These are phyloP conservation scores for Phaonia tiefii DNA, from an alignment of 2,888 invertebrate genomes.

Conservation along the genomic window DNA sequence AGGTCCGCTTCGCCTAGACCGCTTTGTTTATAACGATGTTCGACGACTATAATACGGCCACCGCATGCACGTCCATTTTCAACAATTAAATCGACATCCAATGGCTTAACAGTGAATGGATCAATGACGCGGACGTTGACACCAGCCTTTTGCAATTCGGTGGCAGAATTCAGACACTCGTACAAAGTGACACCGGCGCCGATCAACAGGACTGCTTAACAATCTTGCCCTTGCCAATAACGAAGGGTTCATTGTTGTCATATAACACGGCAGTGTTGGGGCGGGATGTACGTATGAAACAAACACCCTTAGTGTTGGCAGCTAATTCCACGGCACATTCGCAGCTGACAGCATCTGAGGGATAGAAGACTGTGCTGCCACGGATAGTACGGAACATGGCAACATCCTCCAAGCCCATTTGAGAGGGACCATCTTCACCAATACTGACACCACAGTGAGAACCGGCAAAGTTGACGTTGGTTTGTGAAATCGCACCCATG, in stretches of 20 bases:
- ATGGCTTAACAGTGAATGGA: constrained; percentile 87
- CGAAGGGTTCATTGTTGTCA: constrained; percentile 89
- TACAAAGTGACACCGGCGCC: constrained; percentile 97
- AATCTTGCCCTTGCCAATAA: constrained; percentile 90
- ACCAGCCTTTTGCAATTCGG: constrained; percentile 86
- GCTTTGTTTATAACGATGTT: constrained; percentile 95
- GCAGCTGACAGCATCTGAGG: constrained; percentile 95
- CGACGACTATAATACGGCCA: constrained; percentile 94
- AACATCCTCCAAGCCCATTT: constrained; percentile 99
- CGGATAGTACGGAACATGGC: constrained; percentile 97
- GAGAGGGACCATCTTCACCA: constrained; percentile 99
- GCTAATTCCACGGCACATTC: constrained; percentile 98
- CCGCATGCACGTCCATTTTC: too few species aligned
- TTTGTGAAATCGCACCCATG: constrained; percentile 99
- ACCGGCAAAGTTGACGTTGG: constrained; percentile 97
- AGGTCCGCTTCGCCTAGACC: constrained; percentile 98
- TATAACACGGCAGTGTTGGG: constrained; percentile 95
- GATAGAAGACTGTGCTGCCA: constrained; percentile 89
- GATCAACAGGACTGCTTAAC: constrained; percentile 92
- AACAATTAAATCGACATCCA: too few species aligned
- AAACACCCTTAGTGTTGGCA: constrained; percentile 96
- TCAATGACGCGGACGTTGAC: constrained; percentile 92
- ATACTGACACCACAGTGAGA: constrained; percentile 99
- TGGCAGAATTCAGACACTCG: constrained; percentile 93
- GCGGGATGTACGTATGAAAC: constrained; percentile 97